These are phyloP conservation scores for Acleris holmiana DNA, from an alignment of 2,888 invertebrate genomes.

Conservation along the genomic window DNA sequence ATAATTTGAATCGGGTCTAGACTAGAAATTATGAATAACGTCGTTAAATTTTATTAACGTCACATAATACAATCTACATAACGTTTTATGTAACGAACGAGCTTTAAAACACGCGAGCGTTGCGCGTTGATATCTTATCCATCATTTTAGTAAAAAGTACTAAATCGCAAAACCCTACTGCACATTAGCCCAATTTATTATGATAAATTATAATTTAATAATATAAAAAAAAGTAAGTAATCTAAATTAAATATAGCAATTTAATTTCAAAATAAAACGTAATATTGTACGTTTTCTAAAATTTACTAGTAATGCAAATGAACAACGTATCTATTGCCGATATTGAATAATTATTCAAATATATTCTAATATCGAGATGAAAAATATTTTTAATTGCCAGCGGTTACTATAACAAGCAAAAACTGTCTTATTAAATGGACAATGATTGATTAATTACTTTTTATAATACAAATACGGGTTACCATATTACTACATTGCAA, in stretches of 20 bases:
- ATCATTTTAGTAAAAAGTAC: conserved; percentile 30
- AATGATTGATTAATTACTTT: conserved; percentile 1
- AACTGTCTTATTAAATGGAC: not conserved
- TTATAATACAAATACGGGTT: not conserved
- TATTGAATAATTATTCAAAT: not conserved
- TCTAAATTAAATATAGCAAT: no score
- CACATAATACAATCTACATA: not conserved
- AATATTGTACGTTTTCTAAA: no score
- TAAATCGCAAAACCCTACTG: not conserved
- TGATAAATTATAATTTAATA: no score
- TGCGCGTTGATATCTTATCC: conserved; percentile 46
- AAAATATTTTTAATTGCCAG: not conserved
- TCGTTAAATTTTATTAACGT: not conserved
- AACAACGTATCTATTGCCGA: not conserved
- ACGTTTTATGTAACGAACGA: conserved; percentile 9
- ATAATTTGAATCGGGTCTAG: no score
- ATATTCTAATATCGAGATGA: not conserved
- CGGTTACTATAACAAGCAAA: not conserved
- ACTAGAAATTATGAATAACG: no score
- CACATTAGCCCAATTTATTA: no score
- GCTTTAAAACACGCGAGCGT: conserved; percentile 38
- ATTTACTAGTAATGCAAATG: not conserved
- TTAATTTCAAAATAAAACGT: no score
- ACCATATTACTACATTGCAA: conserved; percentile 5
- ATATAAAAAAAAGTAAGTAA: no score